Evolutionary conservation across 2,113 vertebrate species (phyloP).

Genomic region (Suricata suricatta): DNA sequence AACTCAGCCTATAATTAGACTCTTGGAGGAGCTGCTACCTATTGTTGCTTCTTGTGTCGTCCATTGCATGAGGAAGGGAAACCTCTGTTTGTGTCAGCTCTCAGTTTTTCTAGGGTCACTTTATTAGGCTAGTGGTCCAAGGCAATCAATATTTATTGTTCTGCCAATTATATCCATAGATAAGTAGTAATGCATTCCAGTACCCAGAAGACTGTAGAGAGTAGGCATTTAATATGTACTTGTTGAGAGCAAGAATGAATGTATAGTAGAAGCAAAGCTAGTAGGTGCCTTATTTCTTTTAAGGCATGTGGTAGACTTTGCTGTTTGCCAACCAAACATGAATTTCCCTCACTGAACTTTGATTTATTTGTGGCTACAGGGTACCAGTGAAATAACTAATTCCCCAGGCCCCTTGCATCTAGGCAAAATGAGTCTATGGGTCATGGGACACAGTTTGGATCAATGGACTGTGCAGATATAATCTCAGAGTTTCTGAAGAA

Average conservation of each 20-base stretch:
- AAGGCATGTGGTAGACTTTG: not conserved
- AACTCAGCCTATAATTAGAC: not conserved
- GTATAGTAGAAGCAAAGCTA: accelerated
- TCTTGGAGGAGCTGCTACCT: not conserved
- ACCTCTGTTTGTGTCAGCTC: not conserved
- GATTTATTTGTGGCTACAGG: not conserved
- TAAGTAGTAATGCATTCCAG: not conserved
- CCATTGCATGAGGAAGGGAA: no score
- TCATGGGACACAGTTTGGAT: not conserved
- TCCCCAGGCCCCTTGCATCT: not conserved
- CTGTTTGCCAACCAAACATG: not conserved
- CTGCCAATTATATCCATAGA: not conserved
- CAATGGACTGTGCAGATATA: not conserved
- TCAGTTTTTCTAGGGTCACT: not conserved
- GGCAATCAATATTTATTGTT: not conserved
- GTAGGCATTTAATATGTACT: accelerated
- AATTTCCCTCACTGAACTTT: not conserved
- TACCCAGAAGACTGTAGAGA: not conserved
- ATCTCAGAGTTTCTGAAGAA: not conserved
- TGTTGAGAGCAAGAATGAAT: not conserved
- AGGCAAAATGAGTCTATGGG: not conserved
- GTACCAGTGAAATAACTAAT: not conserved
- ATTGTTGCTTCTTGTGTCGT: not conserved
- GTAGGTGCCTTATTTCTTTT: not conserved
- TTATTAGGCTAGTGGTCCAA: not conserved